phyloP scores from a whole-genome alignment of 2,888 invertebrate genomes.

The Caenorhabditis sp. region DNA sequence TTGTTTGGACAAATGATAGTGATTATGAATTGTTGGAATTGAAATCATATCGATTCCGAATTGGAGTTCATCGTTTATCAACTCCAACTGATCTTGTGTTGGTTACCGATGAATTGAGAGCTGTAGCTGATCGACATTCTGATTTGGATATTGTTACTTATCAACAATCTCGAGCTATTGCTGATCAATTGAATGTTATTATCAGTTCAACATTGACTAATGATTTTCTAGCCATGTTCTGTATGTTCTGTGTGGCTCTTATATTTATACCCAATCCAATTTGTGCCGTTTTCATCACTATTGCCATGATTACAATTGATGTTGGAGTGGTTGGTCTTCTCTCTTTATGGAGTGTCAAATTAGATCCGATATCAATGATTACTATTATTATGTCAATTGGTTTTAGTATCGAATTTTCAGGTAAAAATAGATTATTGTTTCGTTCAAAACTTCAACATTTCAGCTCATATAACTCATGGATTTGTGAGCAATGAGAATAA shows the following conservation, averaged over 20 bases:
- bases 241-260: constrained; percentile 92
- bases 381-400: constrained; percentile 83
- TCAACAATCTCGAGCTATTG: constrained; percentile 66
- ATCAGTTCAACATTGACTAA: constrained; percentile 69
- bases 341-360: constrained; percentile 91
- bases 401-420: constrained; percentile 65
- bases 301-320: constrained; percentile 82
- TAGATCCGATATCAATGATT: constrained; percentile 87
- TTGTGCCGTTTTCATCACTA: constrained; percentile 88
- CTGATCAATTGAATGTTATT: constrained; percentile 70
- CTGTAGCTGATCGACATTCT: constrained; percentile 59
- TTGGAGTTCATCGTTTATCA: constrained; percentile 66
- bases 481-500: constrained; percentile 83
- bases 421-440: constrained; percentile 5
- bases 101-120: constrained; percentile 57
- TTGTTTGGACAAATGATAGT: constrained; percentile 62
- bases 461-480: constrained; percentile 92
- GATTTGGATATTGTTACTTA: constrained; percentile 66
- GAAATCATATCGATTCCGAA: constrained; percentile 66
- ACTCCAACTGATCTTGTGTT: constrained; percentile 66
- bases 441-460: constrained; percentile 78
- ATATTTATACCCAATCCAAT: constrained; percentile 90
- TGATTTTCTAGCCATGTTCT: constrained; percentile 75
- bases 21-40: constrained; percentile 44
- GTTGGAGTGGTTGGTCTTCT: constrained; percentile 86